These are phyloP conservation scores for Tinea semifulvella DNA, from an alignment of 2,888 invertebrate genomes.

Conservation along the genomic window DNA sequence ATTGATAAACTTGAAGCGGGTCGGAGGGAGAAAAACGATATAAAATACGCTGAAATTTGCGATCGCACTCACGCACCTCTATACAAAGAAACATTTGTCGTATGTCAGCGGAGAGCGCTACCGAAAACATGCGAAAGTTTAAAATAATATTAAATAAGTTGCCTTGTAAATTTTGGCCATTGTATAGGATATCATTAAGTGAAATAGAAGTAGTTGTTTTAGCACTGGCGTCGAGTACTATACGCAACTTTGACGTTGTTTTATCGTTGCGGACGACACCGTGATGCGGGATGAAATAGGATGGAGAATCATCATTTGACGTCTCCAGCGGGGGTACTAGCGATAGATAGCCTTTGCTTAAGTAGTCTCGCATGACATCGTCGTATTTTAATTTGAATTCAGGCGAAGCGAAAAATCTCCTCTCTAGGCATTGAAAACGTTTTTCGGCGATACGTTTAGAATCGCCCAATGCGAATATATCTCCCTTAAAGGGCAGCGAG, in stretches of 20 bases:
- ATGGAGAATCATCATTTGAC: no score
- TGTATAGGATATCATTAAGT: constrained; percentile 18
- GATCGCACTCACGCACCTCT: constrained; percentile 1
- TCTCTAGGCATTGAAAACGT: constrained; percentile 17
- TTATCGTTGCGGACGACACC: constrained; percentile 10
- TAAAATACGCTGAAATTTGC: constrained; percentile 17
- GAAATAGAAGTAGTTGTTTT: constrained; percentile 15
- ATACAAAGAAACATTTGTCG: constrained; percentile 12
- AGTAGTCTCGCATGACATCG: constrained; percentile 13
- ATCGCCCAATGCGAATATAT: constrained; percentile 17
- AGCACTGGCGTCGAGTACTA: constrained; percentile 14
- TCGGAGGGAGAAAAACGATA: constrained; percentile 16
- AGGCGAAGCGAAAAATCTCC: constrained; percentile 6
- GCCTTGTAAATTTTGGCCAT: constrained; percentile 17
- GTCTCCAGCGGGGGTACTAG: not conserved
- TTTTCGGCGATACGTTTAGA: constrained; percentile 13
- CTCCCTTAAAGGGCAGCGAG: constrained; percentile 17
- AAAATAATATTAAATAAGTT: constrained; percentile 8
- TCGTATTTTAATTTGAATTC: not conserved
- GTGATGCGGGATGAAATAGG: constrained; percentile 12
- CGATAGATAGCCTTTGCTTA: constrained; percentile 14
- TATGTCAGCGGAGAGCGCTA: constrained; percentile 11
- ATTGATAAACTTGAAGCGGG: constrained; percentile 15
- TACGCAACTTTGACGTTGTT: constrained; percentile 6
- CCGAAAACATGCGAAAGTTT: constrained; percentile 12